phyloP scores from a whole-genome alignment of 2,113 vertebrate species.

The Sula dactylatra region DNA sequence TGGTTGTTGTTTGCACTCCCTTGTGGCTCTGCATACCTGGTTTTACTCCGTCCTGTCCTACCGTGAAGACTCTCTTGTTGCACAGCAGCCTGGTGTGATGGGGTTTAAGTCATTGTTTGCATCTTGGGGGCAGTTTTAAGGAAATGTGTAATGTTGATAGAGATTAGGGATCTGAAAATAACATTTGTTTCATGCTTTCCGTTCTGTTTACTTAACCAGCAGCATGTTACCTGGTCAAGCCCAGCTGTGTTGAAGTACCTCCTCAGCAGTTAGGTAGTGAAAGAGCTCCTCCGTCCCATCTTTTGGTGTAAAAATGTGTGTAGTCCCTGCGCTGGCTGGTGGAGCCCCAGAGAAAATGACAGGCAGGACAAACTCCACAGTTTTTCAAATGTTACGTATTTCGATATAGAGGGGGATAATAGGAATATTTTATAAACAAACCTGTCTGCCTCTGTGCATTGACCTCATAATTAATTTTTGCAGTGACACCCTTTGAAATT shows the following conservation, averaged over 20 bases:
- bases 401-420: not conserved
- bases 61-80: fast-evolving
- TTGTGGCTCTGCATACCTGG: not conserved
- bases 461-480: not conserved
- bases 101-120: not conserved
- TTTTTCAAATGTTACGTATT: not conserved
- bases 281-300: not conserved
- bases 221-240: not conserved
- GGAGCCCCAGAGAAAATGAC: not conserved
- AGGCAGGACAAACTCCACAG: not conserved
- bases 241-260: not conserved
- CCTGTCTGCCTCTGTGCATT: not conserved
- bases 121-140: not conserved
- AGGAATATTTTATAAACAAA: not conserved
- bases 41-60: not conserved
- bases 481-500: not conserved
- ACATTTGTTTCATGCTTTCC: not conserved
- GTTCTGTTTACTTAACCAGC: not conserved
- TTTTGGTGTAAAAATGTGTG: not conserved
- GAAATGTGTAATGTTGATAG: not conserved
- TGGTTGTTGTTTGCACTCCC: not conserved
- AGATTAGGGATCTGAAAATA: not conserved
- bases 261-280: not conserved
- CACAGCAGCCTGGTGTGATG: fast-evolving
- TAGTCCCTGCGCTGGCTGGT: not conserved